Evolutionary conservation across 2,888 invertebrate species (phyloP), one percentile per base, ranked within the genome.

Genomic region (Idaea dimidiata): DNA sequence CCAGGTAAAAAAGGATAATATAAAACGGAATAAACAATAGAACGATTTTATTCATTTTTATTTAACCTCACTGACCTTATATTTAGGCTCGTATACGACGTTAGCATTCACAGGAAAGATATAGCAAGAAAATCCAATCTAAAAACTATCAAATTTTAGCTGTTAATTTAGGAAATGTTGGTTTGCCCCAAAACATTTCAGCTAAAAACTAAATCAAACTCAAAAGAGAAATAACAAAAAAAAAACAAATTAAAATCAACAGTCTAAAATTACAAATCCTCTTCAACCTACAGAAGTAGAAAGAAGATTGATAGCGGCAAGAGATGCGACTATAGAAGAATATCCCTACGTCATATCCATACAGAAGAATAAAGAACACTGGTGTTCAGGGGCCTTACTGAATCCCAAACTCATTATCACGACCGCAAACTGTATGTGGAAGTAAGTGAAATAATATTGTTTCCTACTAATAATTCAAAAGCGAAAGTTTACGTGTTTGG

Each of bases 361-460:
- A 43, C 90, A 89, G 71, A 91, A 89, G 67, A 69, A 79, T 4
- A 65, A 67, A 0, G 75, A 83, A 67, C 91, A 92, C 65, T 92
- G 91, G 91, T 92, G 91, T 67, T 72, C 87, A 0, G 91, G 91
- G 1, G 89, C 91, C 4, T 61, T 92, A 32, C 78, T 91, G 17
- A 91, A 89, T 63, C 88, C 76, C 6, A 80, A 84, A 6, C 64
- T 91, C 0, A 82, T 87, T 54, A 84, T 91, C 66, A 88, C 91
- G 18, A 90, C 91, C 0, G 91, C 91, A 0, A 91, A 91, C 72
- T 92, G 91, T 70, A 71, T 91, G 69, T 92, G 91, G 91, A 91
- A 87, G 91, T 92, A 74, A 88, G 89, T 87, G 17, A 14, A 0
- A 10, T 33, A 14, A 10, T 33, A 10, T 33, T 33, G 1, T 33